These are phyloP conservation scores for Rhogogaster chlorosoma DNA, from an alignment of 2,888 invertebrate species.

Conservation along the genomic window DNA sequence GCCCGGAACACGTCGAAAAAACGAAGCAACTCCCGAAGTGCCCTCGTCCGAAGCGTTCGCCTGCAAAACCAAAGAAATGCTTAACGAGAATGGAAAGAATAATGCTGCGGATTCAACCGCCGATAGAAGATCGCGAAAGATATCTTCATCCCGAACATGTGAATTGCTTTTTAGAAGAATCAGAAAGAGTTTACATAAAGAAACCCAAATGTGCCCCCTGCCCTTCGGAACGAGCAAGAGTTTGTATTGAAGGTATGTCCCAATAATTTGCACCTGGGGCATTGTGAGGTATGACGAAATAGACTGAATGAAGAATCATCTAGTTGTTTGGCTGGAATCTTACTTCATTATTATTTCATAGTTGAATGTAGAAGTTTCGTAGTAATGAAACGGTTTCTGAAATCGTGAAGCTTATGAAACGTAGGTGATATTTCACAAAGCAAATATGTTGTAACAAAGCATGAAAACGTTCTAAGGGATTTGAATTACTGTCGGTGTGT, in stretches of 20 bases:
- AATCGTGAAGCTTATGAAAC: neutral
- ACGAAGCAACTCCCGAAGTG: constrained; percentile 11
- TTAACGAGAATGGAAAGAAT: constrained; percentile 50
- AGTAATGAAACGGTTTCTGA: neutral
- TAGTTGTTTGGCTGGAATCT: neutral
- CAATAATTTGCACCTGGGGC: neutral
- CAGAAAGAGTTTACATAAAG: neutral
- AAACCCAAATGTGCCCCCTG: neutral
- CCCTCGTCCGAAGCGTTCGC: neutral
- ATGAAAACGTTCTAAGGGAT: neutral
- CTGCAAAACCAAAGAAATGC: neutral
- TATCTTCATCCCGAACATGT: constrained; percentile 59
- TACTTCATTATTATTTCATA: neutral
- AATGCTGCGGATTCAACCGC: constrained; percentile 62
- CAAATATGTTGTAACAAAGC: neutral
- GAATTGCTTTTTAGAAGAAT: constrained; percentile 57
- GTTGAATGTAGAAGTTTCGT: too few species aligned
- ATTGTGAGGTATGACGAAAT: neutral
- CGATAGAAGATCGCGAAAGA: constrained; percentile 60
- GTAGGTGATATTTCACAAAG: neutral
- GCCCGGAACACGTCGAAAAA: neutral
- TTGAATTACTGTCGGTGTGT: neutral
- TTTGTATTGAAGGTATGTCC: neutral
- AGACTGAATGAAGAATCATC: neutral
- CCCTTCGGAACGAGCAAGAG: neutral